phyloP scores from a whole-genome alignment of 2,113 vertebrate species.

The Trogon melanurus region DNA sequence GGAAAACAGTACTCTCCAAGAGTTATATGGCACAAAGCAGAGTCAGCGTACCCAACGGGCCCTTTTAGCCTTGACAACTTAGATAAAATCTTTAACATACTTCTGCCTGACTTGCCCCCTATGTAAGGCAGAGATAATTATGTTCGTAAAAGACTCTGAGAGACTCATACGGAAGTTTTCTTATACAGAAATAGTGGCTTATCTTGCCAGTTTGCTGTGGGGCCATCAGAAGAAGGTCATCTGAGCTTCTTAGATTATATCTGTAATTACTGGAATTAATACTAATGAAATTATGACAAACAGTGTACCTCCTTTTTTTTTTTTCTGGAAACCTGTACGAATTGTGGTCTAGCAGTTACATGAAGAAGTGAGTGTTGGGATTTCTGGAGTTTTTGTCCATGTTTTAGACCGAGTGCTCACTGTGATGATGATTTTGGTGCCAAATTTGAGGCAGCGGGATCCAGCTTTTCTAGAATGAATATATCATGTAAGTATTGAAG shows the following conservation, averaged over 20 bases:
- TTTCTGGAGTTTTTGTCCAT: not conserved
- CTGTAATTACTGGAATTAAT: not conserved
- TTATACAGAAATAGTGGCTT: not conserved
- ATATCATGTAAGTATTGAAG: not conserved
- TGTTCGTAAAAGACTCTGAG: not conserved
- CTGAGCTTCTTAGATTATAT: not conserved
- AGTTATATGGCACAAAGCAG: not conserved
- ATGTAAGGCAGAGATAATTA: not conserved
- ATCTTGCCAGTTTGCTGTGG: not conserved
- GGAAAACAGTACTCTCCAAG: not conserved
- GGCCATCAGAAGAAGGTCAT: not conserved
- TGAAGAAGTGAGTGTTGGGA: not conserved
- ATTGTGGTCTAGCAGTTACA: not conserved
- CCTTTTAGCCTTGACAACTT: not conserved
- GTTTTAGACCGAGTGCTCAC: not conserved
- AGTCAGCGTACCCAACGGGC: not conserved
- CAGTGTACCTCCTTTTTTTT: not conserved
- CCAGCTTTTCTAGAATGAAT: not conserved
- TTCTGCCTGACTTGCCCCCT: not conserved
- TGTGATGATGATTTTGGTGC: not conserved
- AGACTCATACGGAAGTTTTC: not conserved
- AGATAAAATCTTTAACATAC: not conserved
- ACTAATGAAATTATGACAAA: not conserved
- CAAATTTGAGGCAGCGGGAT: not conserved
- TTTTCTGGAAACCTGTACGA: not conserved